phyloP scores from a whole-genome alignment of 2,113 vertebrate genomes.

The Corvus cornix region DNA sequence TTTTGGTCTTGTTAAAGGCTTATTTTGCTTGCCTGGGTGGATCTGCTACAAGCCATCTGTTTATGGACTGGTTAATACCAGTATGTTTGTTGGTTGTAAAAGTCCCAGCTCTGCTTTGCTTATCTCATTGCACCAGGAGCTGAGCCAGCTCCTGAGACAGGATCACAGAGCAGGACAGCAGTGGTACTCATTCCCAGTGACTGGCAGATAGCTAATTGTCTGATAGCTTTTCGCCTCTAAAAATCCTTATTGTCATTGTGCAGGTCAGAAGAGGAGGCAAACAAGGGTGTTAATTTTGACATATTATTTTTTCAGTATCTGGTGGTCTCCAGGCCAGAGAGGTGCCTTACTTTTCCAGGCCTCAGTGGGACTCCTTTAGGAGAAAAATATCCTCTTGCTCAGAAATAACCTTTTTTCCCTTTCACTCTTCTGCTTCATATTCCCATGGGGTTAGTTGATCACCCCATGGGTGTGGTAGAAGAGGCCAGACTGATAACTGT shows the following conservation, averaged over 20 bases:
- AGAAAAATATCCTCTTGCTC: not conserved
- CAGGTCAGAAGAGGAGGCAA: not conserved
- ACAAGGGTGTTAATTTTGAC: not conserved
- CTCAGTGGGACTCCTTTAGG: not conserved
- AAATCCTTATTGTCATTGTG: not conserved
- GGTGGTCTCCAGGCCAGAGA: not conserved
- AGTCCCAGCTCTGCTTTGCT: not conserved
- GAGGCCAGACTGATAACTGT: not conserved
- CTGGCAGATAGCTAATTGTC: not conserved
- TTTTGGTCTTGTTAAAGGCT: not conserved
- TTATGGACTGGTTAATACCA: not conserved
- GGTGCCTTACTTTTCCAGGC: not conserved
- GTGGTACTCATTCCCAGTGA: not conserved
- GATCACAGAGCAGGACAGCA: not conserved
- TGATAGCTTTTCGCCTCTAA: not conserved
- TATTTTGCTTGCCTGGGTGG: not conserved
- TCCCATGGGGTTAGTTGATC: not conserved
- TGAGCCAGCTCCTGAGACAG: not conserved
- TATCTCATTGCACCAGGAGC: not conserved
- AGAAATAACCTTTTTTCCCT: not conserved
- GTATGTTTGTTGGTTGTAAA: not conserved
- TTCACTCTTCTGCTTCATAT: not conserved
- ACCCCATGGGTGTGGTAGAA: constrained; percentile 6
- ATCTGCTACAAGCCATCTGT: not conserved
- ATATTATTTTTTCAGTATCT: not conserved